Conservation (phyloP, 2,797 vertebrate species). For the Holocentrus rufus region DNA sequence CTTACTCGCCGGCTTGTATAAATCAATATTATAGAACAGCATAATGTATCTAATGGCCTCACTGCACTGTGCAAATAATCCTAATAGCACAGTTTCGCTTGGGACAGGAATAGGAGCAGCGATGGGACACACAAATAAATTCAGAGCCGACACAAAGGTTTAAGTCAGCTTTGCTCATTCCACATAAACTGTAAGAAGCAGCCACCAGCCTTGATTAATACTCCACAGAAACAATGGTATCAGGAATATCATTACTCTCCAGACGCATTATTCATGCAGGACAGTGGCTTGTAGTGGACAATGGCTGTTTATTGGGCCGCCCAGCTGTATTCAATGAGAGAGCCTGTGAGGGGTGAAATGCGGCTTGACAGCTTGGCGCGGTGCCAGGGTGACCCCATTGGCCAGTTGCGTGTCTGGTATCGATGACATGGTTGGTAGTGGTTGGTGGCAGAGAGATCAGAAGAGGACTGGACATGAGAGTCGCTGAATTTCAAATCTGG, state of each 20-base stretch:
- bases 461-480: conserved; percentile 40
- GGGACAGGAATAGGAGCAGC: not conserved
- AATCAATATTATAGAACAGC: not conserved
- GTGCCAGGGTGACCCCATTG: conserved; percentile 65
- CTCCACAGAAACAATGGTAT: not conserved
- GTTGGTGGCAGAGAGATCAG: conserved; percentile 54
- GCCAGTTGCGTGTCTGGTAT: conserved; percentile 51
- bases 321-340: conserved; percentile 66
- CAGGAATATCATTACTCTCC: conserved; percentile 37
- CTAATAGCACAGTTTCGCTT: conserved; percentile 12
- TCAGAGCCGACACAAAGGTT: not conserved
- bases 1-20: no score
- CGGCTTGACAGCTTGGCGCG: conserved; percentile 68
- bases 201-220: no score
- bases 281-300: conserved; percentile 58
- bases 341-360: conserved; percentile 69
- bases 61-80: conserved; percentile 4
- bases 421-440: conserved; percentile 46
- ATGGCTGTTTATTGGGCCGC: conserved; percentile 49
- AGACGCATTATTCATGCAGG: conserved; percentile 44
- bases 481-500: conserved; percentile 26
- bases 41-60: not conserved
- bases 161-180: not conserved
- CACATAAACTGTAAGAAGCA: not conserved
- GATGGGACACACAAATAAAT: conserved; percentile 10